Evolutionary conservation across 1,140 invertebrate genomes (phyloP).

Genomic region (Lordiphosa collinella): DNA sequence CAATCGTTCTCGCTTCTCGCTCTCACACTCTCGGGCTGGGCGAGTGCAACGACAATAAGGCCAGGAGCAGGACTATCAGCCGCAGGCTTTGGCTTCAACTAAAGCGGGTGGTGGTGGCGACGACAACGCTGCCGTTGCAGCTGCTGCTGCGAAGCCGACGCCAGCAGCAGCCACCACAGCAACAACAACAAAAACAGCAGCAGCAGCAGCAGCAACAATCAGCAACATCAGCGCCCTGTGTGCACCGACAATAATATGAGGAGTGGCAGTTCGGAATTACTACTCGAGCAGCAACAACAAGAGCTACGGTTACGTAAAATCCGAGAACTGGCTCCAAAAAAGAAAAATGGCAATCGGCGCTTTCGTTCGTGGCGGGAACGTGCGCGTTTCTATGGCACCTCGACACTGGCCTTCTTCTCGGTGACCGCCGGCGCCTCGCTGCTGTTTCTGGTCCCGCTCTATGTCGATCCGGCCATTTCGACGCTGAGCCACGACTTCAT

Average conservation of each 20-base stretch:
- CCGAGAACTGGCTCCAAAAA: constrained; percentile 83
- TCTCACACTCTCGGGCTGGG: background rate
- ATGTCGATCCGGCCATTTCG: constrained; percentile 93
- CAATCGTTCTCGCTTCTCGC: background rate
- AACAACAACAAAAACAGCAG: constrained; percentile 28
- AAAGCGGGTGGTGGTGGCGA: constrained; percentile 25
- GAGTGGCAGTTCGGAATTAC: constrained; percentile 90
- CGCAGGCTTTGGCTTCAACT: constrained; percentile 36
- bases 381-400: constrained; percentile 89
- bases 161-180: constrained; percentile 34
- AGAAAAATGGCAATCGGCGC: constrained; percentile 81
- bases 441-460: constrained; percentile 92
- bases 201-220: constrained; percentile 51
- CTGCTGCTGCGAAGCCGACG: constrained; percentile 68
- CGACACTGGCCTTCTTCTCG: constrained; percentile 87
- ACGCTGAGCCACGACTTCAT: constrained; percentile 91
- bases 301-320: constrained; percentile 86
- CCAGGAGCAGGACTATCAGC: constrained; percentile 22
- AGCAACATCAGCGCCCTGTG: constrained; percentile 77
- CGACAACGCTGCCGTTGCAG: constrained; percentile 62
- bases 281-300: constrained; percentile 87
- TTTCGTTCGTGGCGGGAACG: constrained; percentile 87
- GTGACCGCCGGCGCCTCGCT: constrained; percentile 90
- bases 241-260: constrained; percentile 85
- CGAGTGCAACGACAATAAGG: constrained; percentile 43